A percentile compares a stretch with the other conserved stretches of the same genome.
These are phyloP conservation scores for Poeciliopsis paucimaculata DNA, from an alignment of 2,797 vertebrate species.

Conservation along the genomic window DNA sequence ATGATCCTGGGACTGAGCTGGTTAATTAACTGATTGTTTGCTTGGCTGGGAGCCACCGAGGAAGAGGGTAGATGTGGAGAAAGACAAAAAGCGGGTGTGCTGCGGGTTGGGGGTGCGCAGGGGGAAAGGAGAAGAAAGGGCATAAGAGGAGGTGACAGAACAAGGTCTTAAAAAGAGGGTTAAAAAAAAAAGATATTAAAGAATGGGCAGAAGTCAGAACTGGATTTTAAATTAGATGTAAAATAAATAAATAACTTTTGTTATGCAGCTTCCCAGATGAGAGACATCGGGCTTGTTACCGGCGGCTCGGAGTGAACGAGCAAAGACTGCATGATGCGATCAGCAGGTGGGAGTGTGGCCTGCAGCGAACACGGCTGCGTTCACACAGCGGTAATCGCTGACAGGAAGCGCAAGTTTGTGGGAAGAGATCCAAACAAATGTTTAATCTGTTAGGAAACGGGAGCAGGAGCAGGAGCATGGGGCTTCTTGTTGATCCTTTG, in stretches of 20 bases:
- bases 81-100: slow-evolving; percentile 29
- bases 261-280: neutral
- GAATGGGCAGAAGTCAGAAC: neutral
- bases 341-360: neutral
- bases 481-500: neutral
- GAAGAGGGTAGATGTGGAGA: slow-evolving; percentile 53
- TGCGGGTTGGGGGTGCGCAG: too few relatives aligned
- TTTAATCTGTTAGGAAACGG: neutral
- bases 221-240: neutral
- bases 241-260: neutral
- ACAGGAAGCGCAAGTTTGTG: neutral
- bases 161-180: slow-evolving; percentile 3
- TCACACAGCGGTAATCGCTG: neutral
- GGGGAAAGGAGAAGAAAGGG: slow-evolving; percentile 25
- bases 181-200: neutral
- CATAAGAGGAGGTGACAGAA: slow-evolving; percentile 9
- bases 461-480: neutral
- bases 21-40: slow-evolving; percentile 86
- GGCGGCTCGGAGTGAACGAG: neutral
- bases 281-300: neutral
- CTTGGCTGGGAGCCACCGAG: slow-evolving; percentile 79
- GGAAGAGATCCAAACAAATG: neutral
- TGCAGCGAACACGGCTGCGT: neutral
- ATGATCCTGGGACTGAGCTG: slow-evolving; percentile 81
- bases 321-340: neutral